phyloP scores from a whole-genome alignment of 2,888 invertebrate genomes.

The Gnatocerus cornutus region DNA sequence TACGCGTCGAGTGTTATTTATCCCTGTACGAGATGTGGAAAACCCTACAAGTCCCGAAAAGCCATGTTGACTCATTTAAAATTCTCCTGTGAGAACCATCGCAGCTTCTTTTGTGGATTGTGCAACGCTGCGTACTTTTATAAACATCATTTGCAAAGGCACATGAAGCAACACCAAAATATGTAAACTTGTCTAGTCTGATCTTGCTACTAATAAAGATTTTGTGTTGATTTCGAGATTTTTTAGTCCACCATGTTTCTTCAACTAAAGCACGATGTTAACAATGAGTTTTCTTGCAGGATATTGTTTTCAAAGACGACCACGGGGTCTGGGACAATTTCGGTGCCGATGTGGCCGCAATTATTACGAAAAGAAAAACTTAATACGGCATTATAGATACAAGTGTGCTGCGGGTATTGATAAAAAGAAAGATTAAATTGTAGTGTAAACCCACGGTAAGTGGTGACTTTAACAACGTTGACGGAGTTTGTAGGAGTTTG shows the following conservation, averaged over 20 bases:
- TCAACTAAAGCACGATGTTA: background rate
- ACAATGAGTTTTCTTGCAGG: constrained; percentile 10
- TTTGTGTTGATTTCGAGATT: background rate
- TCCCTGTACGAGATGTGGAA: constrained; percentile 60
- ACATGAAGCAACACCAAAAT: constrained; percentile 53
- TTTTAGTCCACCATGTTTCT: background rate
- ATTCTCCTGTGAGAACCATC: constrained; percentile 61
- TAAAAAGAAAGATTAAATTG: background rate
- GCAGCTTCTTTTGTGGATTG: constrained; percentile 59
- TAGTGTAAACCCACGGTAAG: constrained; percentile 10
- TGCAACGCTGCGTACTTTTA: constrained; percentile 62
- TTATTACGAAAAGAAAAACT: constrained; percentile 63
- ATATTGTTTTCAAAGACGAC: constrained; percentile 52
- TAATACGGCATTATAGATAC: constrained; percentile 61
- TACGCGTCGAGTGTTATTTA: constrained; percentile 26
- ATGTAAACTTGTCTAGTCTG: background rate
- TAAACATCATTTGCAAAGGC: constrained; percentile 61
- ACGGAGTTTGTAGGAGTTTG: background rate
- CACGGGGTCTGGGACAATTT: constrained; percentile 60
- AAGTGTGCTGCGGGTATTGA: constrained; percentile 55
- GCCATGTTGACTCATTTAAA: constrained; percentile 61
- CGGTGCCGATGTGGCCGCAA: constrained; percentile 61
- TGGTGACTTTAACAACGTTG: background rate
- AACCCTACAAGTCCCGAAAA: constrained; percentile 60
- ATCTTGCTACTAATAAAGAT: background rate